These are phyloP conservation scores for Muscina levida DNA, from an alignment of 2,888 invertebrate genomes.

Conservation along the genomic window DNA sequence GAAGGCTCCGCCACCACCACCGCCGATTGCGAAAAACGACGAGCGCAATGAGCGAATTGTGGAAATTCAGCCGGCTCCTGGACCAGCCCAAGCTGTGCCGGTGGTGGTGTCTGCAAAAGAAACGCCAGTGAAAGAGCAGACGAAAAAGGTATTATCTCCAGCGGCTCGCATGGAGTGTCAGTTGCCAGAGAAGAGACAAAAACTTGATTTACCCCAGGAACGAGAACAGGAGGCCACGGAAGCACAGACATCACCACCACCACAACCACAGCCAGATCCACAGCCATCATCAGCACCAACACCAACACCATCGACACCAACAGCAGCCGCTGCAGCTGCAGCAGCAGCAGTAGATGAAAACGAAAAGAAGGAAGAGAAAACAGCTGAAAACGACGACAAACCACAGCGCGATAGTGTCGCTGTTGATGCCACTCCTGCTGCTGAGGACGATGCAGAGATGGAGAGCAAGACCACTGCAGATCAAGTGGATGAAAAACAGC, in stretches of 20 bases:
- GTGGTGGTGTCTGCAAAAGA: conserved; percentile 72
- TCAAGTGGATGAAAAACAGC: conserved; percentile 36
- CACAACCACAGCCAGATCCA: conserved; percentile 17
- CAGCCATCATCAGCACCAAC: conserved; percentile 29
- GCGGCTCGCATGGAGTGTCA: conserved; percentile 56
- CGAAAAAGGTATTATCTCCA: conserved; percentile 62
- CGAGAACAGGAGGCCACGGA: conserved; percentile 37
- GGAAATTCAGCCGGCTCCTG: conserved; percentile 83
- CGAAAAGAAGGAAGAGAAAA: conserved; percentile 15
- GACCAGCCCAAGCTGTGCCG: conserved; percentile 79
- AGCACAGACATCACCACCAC: conserved; percentile 46
- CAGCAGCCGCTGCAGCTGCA: conserved; percentile 27
- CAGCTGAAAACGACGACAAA: background rate
- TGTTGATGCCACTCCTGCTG: background rate
- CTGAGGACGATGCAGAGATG: conserved; percentile 5
- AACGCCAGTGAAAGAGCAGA: conserved; percentile 61
- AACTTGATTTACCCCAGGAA: conserved; percentile 50
- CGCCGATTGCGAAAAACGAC: conserved; percentile 70
- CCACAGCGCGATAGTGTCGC: conserved; percentile 5
- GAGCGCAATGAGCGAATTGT: conserved; percentile 81
- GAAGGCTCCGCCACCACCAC: conserved; percentile 82
- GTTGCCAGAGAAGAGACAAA: conserved; percentile 64
- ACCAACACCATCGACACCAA: conserved; percentile 28
- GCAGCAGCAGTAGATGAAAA: conserved; percentile 46
- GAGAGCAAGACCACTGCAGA: conserved; percentile 2